Percentiles rank a stretch among this genome's conserved stretches.
These are phyloP conservation scores for Trypoxylon attenuatum DNA, from an alignment of 2,888 invertebrate species.

Conservation along the genomic window DNA sequence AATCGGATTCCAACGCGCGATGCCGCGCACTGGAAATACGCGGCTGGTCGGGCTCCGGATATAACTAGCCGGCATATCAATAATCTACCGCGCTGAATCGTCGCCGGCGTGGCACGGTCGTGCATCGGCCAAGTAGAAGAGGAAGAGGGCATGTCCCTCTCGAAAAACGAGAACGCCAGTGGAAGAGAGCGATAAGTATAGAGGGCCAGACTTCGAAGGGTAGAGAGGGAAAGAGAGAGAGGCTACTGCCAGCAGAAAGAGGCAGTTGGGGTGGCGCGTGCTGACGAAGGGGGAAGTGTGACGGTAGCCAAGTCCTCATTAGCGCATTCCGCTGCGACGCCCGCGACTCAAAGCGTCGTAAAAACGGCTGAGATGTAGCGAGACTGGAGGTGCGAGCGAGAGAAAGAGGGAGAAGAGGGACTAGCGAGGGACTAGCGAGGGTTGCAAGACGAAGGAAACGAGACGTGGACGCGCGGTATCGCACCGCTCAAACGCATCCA, in stretches of 20 bases:
- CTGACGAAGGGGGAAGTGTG: constrained; percentile 65
- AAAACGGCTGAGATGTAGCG: constrained; percentile 72
- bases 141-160: background rate
- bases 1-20: background rate
- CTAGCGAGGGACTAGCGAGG: background rate
- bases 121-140: background rate
- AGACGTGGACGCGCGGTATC: constrained; percentile 24
- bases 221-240: background rate
- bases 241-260: background rate
- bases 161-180: background rate
- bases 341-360: constrained; percentile 74
- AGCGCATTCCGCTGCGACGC: constrained; percentile 75
- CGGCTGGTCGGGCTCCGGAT: background rate
- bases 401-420: background rate
- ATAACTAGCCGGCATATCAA: background rate
- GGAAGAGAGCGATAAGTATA: background rate
- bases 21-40: constrained; percentile 1
- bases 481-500: constrained; percentile 36
- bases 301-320: constrained; percentile 74
- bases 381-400: constrained; percentile 23
- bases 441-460: background rate
- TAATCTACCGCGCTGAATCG: background rate
- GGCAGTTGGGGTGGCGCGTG: constrained; percentile 47
- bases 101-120: background rate
- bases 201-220: background rate